phyloP scores from a whole-genome alignment of 2,888 invertebrate genomes.

The Drosophila neonasuta region DNA sequence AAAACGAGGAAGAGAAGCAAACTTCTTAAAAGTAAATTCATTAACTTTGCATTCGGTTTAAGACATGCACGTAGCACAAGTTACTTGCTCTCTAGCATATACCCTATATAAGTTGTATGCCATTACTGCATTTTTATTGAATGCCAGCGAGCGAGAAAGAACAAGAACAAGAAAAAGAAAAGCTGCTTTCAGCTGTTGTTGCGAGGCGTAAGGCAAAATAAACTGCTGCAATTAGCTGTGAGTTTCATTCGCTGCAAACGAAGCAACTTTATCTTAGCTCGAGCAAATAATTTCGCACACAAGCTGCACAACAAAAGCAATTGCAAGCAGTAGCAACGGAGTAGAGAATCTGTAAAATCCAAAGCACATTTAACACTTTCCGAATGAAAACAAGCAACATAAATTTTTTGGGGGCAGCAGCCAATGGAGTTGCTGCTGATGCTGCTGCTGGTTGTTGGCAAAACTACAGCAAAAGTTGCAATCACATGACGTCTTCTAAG shows the following conservation, averaged over 20 bases:
- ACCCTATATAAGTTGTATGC: neutral
- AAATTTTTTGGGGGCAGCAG: constrained; percentile 42
- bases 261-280: constrained; percentile 55
- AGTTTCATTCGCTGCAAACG: constrained; percentile 48
- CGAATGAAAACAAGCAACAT: constrained; percentile 70
- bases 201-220: constrained; percentile 24
- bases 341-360: constrained; percentile 48
- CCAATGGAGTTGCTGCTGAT: neutral
- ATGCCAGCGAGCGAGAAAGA: neutral
- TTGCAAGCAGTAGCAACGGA: constrained; percentile 1
- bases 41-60: constrained; percentile 11
- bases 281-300: constrained; percentile 49
- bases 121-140: constrained; percentile 14
- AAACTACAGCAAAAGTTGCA: constrained; percentile 46
- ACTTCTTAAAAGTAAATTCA: constrained; percentile 1
- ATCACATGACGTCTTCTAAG: constrained; percentile 40
- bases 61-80: constrained; percentile 5
- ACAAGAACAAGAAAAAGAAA: neutral
- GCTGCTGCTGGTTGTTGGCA: constrained; percentile 5
- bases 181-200: neutral
- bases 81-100: neutral
- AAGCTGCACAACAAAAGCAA: constrained; percentile 12
- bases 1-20: neutral
- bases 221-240: constrained; percentile 66
- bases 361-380: constrained; percentile 73